phyloP scores from a whole-genome alignment of 2,888 invertebrate species.

The Pegoplata infirma region DNA sequence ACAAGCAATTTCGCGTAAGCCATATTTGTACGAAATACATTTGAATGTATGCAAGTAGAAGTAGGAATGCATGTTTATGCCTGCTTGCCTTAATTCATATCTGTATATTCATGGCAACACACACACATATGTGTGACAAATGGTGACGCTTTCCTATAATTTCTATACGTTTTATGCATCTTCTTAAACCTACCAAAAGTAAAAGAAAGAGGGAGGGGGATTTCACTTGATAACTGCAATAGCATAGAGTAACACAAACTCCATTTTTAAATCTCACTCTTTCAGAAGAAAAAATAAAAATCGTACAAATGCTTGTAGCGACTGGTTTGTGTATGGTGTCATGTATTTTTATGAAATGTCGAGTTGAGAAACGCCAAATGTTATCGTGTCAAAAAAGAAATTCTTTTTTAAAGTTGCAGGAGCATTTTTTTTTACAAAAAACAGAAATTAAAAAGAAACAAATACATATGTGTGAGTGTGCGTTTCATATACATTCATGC shows the following conservation, averaged over 20 bases:
- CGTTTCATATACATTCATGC: conserved; percentile 38
- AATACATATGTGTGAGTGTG: background rate
- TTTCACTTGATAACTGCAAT: background rate
- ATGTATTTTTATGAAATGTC: conserved; percentile 47
- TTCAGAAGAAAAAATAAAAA: background rate
- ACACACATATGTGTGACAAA: conserved; percentile 39
- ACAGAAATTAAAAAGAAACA: conserved; percentile 1
- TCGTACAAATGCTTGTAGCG: conserved; percentile 27
- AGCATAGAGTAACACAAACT: background rate
- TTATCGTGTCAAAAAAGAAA: conserved; percentile 41
- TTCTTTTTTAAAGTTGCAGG: conserved; percentile 4
- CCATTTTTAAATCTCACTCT: no score
- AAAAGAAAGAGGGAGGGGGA: no score
- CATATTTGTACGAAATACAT: background rate
- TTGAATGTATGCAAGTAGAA: background rate
- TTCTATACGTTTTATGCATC: conserved; percentile 29
- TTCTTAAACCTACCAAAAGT: conserved; percentile 20
- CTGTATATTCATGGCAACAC: no score
- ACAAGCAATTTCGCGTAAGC: conserved; percentile 36
- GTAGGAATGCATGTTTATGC: conserved; percentile 6
- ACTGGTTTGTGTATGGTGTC: conserved; percentile 19
- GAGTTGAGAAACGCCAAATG: conserved; percentile 38
- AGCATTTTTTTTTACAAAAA: no score
- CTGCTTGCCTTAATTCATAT: conserved; percentile 1
- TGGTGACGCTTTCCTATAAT: conserved; percentile 42